Evolutionary conservation across 2,113 vertebrate species (phyloP), one percentile per base, ranked within the genome.

Genomic region (Ancistrus triradiatus): DNA sequence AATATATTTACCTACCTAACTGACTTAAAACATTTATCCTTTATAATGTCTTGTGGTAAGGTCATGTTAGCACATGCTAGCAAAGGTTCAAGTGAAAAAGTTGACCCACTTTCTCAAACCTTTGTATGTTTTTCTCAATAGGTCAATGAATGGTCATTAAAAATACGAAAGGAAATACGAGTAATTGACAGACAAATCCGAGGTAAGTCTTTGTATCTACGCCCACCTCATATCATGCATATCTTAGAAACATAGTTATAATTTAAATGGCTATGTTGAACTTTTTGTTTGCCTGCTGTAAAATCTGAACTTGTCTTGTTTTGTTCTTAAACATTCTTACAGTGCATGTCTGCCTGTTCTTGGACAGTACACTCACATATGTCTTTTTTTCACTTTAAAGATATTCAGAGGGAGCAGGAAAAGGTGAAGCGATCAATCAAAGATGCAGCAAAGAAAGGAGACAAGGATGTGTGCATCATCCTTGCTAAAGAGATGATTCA

Each of bases 391-490:
- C 69, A 11, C 75, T 50, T 28, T 40, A 4, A 19, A 99, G 96
- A 97, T 83, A 99, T 98, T 70, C 92, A 97, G 85, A 89, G 94
- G 73, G 96, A 99, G 79, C 84, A 99, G 82, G 95, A 98, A 69
- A 98, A 98, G 72, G 96, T 98, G 28, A 98, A 98, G 75, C 80
- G 92, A 31, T 98, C 95, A 0, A 91, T 99, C 60, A 98, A 95
- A 82, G 95, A 98, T 68, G 92, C 95, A 46, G 96, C 95, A 70
- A 99, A 93, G 60, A 98, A 95, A 72, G 94, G 93, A 18, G 90
- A 99, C 78, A 95, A 81, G 9, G 96, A 98, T 0, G 96, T 94
- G 17, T 98, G 95, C 55, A 83, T 96, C 28, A 74, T 99, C 58
- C 77, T 99, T 49, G 96, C 94, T 0, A 98, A 98, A 80, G 95